Conservation (phyloP, 2,113 vertebrate genomes). For the Benitochromis conjunctus region DNA sequence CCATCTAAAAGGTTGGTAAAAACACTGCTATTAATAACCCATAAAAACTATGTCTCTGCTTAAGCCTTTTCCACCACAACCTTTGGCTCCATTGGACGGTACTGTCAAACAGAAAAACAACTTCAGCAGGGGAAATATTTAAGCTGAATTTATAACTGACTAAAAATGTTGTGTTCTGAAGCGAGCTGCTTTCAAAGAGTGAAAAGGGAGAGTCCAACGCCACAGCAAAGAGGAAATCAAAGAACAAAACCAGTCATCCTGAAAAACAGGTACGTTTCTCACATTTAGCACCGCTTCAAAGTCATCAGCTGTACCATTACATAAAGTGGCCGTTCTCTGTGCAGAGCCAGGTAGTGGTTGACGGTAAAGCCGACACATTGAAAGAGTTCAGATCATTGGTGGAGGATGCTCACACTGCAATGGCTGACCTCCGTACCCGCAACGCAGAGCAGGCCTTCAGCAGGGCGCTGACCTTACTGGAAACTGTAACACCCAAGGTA, state of each 20-base stretch:
- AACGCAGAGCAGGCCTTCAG: conserved; percentile 81
- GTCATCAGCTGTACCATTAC: background rate
- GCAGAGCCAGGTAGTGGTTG: background rate
- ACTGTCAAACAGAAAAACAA: background rate
- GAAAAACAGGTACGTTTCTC: background rate
- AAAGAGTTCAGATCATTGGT: conserved; percentile 66
- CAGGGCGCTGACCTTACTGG: conserved; percentile 69
- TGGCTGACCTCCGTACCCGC: conserved; percentile 77
- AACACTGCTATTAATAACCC: background rate
- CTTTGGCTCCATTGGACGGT: background rate
- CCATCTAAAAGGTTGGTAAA: conserved; percentile 49
- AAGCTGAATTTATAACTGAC: background rate
- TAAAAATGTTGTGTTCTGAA: background rate
- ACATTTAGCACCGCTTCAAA: background rate
- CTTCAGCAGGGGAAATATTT: background rate
- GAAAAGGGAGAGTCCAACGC: background rate
- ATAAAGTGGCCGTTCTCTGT: background rate
- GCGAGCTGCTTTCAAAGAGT: conserved; percentile 37
- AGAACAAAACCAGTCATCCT: background rate
- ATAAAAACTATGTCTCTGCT: background rate
- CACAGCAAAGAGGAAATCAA: conserved; percentile 19
- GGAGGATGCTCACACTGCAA: conserved; percentile 72
- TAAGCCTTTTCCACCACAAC: background rate
- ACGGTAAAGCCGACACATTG: background rate
- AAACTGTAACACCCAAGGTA: conserved; percentile 71